These are phyloP conservation scores for Planiliza haematocheilus DNA, from an alignment of 2,113 vertebrate species.

Conservation along the genomic window DNA sequence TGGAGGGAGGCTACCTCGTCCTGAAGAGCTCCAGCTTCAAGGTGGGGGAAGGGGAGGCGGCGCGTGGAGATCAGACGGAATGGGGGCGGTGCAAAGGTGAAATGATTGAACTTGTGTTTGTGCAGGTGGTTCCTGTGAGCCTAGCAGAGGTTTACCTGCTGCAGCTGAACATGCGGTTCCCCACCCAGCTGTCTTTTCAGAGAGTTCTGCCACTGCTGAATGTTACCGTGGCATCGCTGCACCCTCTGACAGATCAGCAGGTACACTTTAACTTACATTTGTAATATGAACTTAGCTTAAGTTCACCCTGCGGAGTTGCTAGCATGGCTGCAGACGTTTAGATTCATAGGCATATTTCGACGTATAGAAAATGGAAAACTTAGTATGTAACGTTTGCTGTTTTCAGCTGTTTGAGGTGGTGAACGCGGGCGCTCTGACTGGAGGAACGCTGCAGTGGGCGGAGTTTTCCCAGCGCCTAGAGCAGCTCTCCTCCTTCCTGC, in stretches of 20 bases:
- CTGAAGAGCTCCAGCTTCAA: conserved; percentile 99
- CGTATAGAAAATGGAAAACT: too few relatives aligned
- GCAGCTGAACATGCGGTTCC: conserved; percentile 98
- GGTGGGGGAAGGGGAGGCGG: conserved; percentile 48
- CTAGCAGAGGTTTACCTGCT: conserved; percentile 95
- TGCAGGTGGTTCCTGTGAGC: conserved; percentile 92
- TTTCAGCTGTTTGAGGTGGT: conserved; percentile 89
- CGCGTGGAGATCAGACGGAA: too few relatives aligned
- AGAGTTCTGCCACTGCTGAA: conserved; percentile 96
- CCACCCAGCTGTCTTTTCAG: conserved; percentile 96
- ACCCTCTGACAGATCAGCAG: conserved; percentile 95
- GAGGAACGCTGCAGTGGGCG: conserved; percentile 87
- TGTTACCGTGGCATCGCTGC: conserved; percentile 94
- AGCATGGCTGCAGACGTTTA: neutral
- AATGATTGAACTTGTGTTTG: neutral
- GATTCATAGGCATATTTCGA: too few relatives aligned
- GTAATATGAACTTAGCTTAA: too few relatives aligned
- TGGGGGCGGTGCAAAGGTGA: too few relatives aligned
- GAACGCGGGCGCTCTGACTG: conserved; percentile 75
- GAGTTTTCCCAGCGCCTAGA: conserved; percentile 96
- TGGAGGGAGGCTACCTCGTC: conserved; percentile 96
- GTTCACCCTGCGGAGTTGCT: too few relatives aligned
- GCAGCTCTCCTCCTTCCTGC: conserved; percentile 94
- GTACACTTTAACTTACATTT: conserved; percentile 48
- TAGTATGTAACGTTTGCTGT: too few relatives aligned